A percentile compares a stretch with the other conserved stretches of the same genome.
phyloP scores from a whole-genome alignment of 1,140 invertebrate genomes.

The Brachionus koreanus region DNA sequence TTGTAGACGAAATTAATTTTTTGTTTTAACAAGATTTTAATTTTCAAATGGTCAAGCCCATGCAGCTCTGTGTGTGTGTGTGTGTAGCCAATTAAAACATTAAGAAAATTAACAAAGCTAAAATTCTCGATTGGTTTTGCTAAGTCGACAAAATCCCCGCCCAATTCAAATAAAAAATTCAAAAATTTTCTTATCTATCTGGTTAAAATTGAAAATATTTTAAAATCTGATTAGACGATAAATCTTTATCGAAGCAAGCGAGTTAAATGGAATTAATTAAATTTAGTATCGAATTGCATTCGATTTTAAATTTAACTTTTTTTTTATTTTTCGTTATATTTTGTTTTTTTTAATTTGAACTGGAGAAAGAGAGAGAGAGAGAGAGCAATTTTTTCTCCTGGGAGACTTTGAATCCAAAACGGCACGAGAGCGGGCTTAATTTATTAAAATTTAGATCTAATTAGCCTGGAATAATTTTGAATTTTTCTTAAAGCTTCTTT shows the following conservation, averaged over 20 bases:
- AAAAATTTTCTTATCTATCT: conserved; percentile 18
- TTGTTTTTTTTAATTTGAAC: neutral
- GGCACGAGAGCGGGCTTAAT: conserved; percentile 22
- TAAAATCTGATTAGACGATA: conserved; percentile 36
- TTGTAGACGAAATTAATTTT: neutral
- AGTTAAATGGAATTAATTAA: conserved; percentile 14
- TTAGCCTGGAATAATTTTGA: conserved; percentile 27
- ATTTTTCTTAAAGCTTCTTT: conserved; percentile 26
- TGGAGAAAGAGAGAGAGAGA: neutral
- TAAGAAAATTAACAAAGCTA: neutral
- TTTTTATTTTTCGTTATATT: neutral
- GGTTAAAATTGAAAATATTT: conserved; percentile 5
- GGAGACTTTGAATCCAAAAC: neutral
- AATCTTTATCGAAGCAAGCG: conserved; percentile 2
- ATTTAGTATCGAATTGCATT: conserved; percentile 32
- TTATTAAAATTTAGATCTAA: conserved; percentile 26
- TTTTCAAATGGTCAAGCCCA: conserved; percentile 1
- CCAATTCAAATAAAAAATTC: neutral
- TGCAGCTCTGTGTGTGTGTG: neutral
- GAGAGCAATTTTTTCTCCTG: neutral
- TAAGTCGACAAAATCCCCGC: neutral
- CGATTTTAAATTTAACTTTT: conserved; percentile 2
- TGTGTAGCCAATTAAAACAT: neutral
- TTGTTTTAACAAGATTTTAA: neutral
- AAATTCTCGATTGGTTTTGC: neutral